Base-by-base conservation (phyloP, 2,888 invertebrate genomes). In the Scrobipalpa costella region DNA sequence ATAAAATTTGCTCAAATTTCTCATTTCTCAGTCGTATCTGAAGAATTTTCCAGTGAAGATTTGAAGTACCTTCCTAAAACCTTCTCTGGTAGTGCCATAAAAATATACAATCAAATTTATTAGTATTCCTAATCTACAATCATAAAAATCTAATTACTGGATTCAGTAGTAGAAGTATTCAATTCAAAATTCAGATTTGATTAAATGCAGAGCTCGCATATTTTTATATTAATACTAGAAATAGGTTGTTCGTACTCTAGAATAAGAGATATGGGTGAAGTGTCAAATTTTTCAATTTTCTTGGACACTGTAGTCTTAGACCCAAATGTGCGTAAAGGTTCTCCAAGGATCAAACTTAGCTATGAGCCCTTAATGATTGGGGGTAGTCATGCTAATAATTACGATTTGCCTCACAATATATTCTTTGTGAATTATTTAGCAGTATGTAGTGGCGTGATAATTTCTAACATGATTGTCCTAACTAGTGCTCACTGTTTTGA, bases 401-500 rank as follows among this genome's bases (percentile, higher is more conserved):
- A 69, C n/a, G 60, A 67, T 7, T 76, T 70, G 57, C 80, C 80
- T 0, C 75, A 70, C 57, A 70, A 68, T 27, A 76, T 80, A 13
- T 75, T 78, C 63, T 73, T 82, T 55, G 71, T 78, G 21, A 82
- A 81, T 62, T 64, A 52, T 5, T 77, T 76, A 1, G 73, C 73
- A 0, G 64, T 81, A 7, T 82, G 81, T 47, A 73, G 76, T 5
- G 81, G 78, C 0, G 67, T 67, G 1, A 79, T 81, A 21, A 64
- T 82, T 34, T 75, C 77, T 3, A 72, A 64, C 15, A 78, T 75
- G 66, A 71, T 68, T 8, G 74, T 80, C 0, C 50, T 82, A n/a
- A 80, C 81, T 2, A 80, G 79, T 2, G 81, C 78, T 0, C 82
- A 82, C 67, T 82, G 82, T 44, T 80, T 82, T 44, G 77, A 77